Percentiles rank a stretch among this genome's conserved stretches.
Evolutionary conservation across 2,113 vertebrate species (phyloP).

Genomic region (Cromileptes altivelis): DNA sequence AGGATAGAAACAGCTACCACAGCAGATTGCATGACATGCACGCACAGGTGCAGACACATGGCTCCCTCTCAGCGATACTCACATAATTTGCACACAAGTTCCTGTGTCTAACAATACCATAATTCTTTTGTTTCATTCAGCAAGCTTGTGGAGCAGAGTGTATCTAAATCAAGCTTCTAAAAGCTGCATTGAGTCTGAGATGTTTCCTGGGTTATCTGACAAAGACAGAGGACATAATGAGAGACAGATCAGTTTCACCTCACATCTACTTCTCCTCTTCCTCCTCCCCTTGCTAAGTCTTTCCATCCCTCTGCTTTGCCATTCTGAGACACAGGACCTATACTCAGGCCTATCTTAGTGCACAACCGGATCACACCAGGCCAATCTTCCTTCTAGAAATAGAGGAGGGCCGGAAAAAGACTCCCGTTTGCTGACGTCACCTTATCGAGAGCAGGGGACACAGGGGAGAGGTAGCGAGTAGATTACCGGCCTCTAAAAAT

Average conservation of each 20-base stretch:
- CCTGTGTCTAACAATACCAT: conserved; percentile 69
- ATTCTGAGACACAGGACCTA: conserved; percentile 61
- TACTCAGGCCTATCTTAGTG: conserved; percentile 41
- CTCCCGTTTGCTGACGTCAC: conserved; percentile 72
- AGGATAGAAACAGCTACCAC: conserved; percentile 42
- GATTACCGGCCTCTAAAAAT: conserved; percentile 76
- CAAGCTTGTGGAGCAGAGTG: conserved; percentile 54
- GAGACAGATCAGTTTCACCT: conserved; percentile 79
- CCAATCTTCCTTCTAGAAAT: conserved; percentile 70
- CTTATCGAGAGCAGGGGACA: conserved; percentile 66
- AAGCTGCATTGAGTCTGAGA: conserved; percentile 72
- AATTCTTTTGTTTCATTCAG: conserved; percentile 76
- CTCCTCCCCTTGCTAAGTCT: conserved; percentile 55
- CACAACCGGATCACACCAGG: conserved; percentile 70
- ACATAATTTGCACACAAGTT: conserved; percentile 60
- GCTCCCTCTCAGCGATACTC: conserved; percentile 47
- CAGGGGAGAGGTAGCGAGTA: conserved; percentile 57
- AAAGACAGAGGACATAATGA: conserved; percentile 79
- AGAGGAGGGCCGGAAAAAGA: conserved; percentile 74
- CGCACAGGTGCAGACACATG: conserved; percentile 47
- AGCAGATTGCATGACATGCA: conserved; percentile 61
- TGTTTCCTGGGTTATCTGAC: conserved; percentile 82
- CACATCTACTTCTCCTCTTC: conserved; percentile 61
- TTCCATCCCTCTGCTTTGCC: conserved; percentile 40
- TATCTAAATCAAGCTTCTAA: conserved; percentile 79